A percentile compares a stretch with the other conserved stretches of the same genome.
phyloP scores from a whole-genome alignment of 92 coral and sea anemone species.

The Epizoanthus fatuus region DNA sequence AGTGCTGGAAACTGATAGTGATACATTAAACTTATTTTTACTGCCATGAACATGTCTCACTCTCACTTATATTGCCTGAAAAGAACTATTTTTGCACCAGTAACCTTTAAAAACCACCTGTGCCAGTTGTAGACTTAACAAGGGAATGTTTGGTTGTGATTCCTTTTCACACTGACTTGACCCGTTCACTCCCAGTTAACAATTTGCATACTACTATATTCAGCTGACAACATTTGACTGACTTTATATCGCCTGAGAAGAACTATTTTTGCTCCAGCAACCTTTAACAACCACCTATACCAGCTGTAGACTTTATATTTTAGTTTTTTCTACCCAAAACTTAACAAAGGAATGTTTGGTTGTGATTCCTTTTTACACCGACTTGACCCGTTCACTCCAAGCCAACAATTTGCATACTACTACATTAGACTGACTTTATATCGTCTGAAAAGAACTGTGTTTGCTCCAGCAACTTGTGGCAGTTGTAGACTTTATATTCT shows the following conservation, averaged over 20 bases:
- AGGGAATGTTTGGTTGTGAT: conserved; percentile 1
- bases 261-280: neutral
- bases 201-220: neutral
- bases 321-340: neutral
- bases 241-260: neutral
- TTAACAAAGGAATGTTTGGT: neutral
- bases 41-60: conserved; percentile 27
- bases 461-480: neutral
- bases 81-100: neutral
- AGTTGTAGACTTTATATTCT: neutral
- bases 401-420: no score
- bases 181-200: neutral
- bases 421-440: neutral
- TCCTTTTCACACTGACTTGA: neutral
- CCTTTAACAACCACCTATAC: no score
- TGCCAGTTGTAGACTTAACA: neutral
- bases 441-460: neutral
- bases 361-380: neutral
- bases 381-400: neutral
- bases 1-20: conserved; percentile 91
- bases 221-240: neutral
- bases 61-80: neutral
- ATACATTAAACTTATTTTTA: conserved; percentile 69
- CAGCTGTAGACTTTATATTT: neutral
- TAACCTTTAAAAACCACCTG: no score